Base-by-base conservation (phyloP, 2,888 invertebrate species). In the Diarsia mendica region DNA sequence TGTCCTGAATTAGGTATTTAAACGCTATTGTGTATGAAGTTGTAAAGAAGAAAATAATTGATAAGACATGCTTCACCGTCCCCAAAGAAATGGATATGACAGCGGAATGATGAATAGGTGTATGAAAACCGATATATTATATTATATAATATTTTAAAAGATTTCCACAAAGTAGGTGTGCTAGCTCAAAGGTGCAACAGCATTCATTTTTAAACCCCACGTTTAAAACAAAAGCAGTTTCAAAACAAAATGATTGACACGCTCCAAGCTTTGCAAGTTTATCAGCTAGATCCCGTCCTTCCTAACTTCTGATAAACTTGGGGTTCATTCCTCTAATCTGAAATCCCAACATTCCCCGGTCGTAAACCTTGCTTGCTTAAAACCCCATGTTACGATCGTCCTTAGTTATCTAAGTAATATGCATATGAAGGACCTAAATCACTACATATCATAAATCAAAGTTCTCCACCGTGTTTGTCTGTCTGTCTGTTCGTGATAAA, bases 261-360 rank as follows among this genome's bases (percentile, higher is more conserved):
- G 44, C 55, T 49, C 18, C 46, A n/a, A 28, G 49, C 3, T 20
- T 44, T 51, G 44, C 55, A 48, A 72, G 44, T 51, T 51, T 66
- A 73, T 65, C 49, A 28, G 28, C 15, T 13, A 60, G 64, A 72
- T 64, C 15, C 49, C n/a, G 23, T 48, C 9, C 46, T 13, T 44
- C n/a, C 28, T 51, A 28, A 51, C 28, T 58, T 18, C 44, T 65
- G 64, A 75, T 75, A 75, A 49, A 13, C n/a, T 46, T 13, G 13
- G 49, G 55, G 44, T 18, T 48, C 44, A 74, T 73, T 74, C 60
- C 15, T 51, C 44, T 60, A 66, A 74, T 73, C 74, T 75, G 44
- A 18, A 49, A 65, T 60, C 48, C 48, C n/a, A 28, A 11, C 49
- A 72, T 49, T 51, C 74, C 28, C 6, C 44, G 18, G 15, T 66